Base-by-base conservation (phyloP, 2,113 vertebrate species). In the Procavia capensis region DNA sequence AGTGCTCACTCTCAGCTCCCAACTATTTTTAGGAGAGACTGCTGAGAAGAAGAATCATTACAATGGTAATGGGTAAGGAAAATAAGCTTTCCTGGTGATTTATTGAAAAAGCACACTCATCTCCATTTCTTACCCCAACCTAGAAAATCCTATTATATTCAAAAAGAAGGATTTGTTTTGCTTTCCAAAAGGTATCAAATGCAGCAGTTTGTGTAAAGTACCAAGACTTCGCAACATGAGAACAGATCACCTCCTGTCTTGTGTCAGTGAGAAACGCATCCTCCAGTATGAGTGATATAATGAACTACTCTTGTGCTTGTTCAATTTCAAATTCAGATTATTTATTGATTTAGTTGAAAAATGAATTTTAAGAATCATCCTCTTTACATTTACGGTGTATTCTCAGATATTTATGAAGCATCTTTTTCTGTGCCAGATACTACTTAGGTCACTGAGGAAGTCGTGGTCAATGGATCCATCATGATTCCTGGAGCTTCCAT, bases 11-110 rank as follows among this genome's bases (percentile, higher is more conserved):
- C 25, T 66, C 45, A 78, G 47, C 43, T 0, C 0, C 39, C 29
- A 41, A 54, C 45, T 79, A 82, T 85, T 94, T 94, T 68, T 82
- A 92, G 76, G 81, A 92, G 31, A 86, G 45, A 41, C 25, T 88
- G n/a, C 57, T 47, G 41, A 61, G 66, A 94, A 72, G 29, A 78
- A 47, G 41, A 87, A 76, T 59, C 9, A 2, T 8, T n/a, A 22
- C 43, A 88, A 66, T 10, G 39, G 27, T 39, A 88, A 66, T 10
- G 34, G 20, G 16, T 57, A 91, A 94, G n/a, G 29, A 70, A 91
- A 93, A 94, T n/a, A 54, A 2, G 1, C 36, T 83, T 50, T 90
- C 78, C 68, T 68, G n/a, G 74, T 1, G 9, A 74, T 82, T 68
- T 45, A 43, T 17, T 85, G 59, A 64, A 93, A 84, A 70, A 41